Conservation (phyloP, 2,888 invertebrate genomes). For the Octonoba sinensis region DNA sequence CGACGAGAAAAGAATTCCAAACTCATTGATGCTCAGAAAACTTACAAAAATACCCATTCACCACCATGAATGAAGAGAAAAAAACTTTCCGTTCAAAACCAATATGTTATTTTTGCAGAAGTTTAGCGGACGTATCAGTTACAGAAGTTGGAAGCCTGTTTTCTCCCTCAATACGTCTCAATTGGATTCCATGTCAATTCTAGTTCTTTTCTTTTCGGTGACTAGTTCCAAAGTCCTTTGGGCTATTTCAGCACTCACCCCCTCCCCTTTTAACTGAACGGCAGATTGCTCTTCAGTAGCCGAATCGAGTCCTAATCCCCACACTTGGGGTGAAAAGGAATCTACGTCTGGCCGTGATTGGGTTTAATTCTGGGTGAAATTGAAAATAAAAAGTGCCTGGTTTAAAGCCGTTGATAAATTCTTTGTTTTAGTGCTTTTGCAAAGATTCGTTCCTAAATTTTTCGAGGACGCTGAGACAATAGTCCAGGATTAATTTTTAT, state of each 20-base stretch:
- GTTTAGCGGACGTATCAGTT: constrained; percentile 49
- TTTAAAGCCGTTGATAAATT: too few species aligned
- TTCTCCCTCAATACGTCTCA: constrained; percentile 59
- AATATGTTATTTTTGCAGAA: constrained; percentile 54
- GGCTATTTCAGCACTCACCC: constrained; percentile 27
- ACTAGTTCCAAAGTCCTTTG: background rate
- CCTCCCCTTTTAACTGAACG: background rate
- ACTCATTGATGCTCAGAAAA: too few species aligned
- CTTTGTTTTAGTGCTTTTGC: too few species aligned
- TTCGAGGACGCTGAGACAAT: too few species aligned
- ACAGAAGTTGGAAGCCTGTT: constrained; percentile 62
- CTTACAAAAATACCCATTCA: too few species aligned
- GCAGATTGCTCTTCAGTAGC: constrained; percentile 39
- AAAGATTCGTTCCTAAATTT: too few species aligned
- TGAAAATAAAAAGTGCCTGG: too few species aligned
- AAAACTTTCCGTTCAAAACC: constrained; percentile 32
- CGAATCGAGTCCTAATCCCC: constrained; percentile 30
- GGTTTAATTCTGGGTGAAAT: too few species aligned
- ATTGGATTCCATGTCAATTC: constrained; percentile 61
- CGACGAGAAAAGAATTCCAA: too few species aligned
- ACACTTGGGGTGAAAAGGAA: constrained; percentile 34
- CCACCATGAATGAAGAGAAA: background rate
- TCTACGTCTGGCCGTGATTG: constrained; percentile 5
- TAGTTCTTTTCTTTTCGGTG: constrained; percentile 20
- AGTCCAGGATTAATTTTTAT: too few species aligned